Base-by-base conservation (phyloP, 1,140 invertebrate genomes). In the Homalodisca vitripennis region DNA sequence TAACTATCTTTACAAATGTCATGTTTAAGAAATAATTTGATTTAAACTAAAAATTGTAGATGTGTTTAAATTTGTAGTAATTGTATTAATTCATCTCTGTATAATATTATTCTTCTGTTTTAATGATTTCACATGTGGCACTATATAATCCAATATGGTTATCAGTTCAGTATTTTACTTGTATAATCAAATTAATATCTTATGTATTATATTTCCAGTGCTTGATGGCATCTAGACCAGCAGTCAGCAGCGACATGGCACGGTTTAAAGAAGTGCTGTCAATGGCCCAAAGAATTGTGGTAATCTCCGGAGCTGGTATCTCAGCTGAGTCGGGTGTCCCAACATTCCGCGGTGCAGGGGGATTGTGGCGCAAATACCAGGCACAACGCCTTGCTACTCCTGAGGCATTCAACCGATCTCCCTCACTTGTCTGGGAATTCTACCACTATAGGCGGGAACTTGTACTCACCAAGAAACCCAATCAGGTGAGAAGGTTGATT, bases 241-340 rank as follows among this genome's bases (percentile, higher is more conserved):
- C 63, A 20, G n/a, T 24, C 1, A 60, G 55, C n/a, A 24, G 27
- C 10, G 32, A 66, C 22, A 66, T 66, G 63, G 2, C n/a, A 46
- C 1, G 53, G 32, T 47, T 72, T 3, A 57, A 57, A 22, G 29
- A 41, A 10, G 67, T 70, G n/a, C 34, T 73, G 17, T n/a, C 66
- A 20, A 81, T 81, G 66, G 77, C 87, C 0, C 85, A 84, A 72
- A 82, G 87, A 71, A 80, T 91, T 55, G 83, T 92, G 24, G 86
- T 90, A 47, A 75, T 93, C 32, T 91, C 89, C 63, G 92, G 92
- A 3, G 91, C 91, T 62, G 91, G 91, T 65, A 82, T 92, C 47
- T 92, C 90, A 63, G 90, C 90, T 2, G 92, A 93, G 80, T 91
- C 89, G 73, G 92, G 92, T 22, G 86, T 94, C 41, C 91, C 91